Evolutionary conservation across 1,140 invertebrate genomes (phyloP).

Genomic region (Nebria ingens): DNA sequence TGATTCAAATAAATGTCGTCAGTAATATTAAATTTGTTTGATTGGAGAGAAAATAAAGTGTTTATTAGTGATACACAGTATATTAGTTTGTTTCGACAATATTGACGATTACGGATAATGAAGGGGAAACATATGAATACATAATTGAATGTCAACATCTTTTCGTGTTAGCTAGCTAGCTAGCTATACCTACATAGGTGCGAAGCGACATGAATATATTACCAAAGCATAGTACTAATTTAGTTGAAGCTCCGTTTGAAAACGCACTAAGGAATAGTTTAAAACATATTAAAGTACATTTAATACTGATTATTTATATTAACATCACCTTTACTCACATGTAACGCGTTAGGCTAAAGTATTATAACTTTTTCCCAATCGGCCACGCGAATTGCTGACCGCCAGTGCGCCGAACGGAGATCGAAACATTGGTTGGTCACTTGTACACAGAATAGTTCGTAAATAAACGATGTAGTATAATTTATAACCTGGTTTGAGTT

Average conservation of each 20-base stretch:
- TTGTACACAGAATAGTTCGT: constrained; percentile 12
- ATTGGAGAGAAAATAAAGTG: too few relatives aligned
- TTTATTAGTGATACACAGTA: too few relatives aligned
- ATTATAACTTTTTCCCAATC: constrained; percentile 37
- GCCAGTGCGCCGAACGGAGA: too few relatives aligned
- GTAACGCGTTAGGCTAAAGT: constrained; percentile 40
- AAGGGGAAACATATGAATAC: too few relatives aligned
- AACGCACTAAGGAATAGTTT: not conserved
- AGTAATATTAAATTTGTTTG: too few relatives aligned
- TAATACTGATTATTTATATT: constrained; percentile 38
- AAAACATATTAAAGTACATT: constrained; percentile 8
- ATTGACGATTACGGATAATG: too few relatives aligned
- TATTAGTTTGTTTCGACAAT: too few relatives aligned
- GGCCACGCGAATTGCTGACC: constrained; percentile 23
- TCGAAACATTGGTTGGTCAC: not conserved
- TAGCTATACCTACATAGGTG: too few relatives aligned
- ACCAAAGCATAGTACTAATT: too few relatives aligned
- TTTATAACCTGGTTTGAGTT: constrained; percentile 17
- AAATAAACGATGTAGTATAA: constrained; percentile 17
- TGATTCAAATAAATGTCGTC: too few relatives aligned
- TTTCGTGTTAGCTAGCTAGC: too few relatives aligned
- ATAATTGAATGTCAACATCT: too few relatives aligned
- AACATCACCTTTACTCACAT: constrained; percentile 43
- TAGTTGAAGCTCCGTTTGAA: constrained; percentile 1
- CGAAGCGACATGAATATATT: constrained; percentile 8